Conservation (phyloP, 2,888 invertebrate genomes). For the Drosophila multiciliata region DNA sequence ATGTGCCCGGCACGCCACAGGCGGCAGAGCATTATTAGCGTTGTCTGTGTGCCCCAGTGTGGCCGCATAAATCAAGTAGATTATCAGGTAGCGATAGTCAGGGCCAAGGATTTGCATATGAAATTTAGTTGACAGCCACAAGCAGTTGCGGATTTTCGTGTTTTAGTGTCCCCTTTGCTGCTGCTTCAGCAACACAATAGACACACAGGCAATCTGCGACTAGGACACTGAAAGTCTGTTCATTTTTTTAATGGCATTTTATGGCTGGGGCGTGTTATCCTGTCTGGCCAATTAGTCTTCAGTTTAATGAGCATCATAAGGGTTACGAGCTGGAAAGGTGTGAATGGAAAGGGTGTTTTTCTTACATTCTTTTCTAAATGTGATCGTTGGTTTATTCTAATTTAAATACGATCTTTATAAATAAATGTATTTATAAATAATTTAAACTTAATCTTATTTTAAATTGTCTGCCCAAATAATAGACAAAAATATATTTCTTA, state of each 20-base stretch:
- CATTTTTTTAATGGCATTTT: constrained; percentile 16
- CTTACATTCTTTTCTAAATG: neutral
- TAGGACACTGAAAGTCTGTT: constrained; percentile 8
- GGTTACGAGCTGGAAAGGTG: constrained; percentile 30
- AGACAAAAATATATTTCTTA: neutral
- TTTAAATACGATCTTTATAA: neutral
- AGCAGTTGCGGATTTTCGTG: constrained; percentile 55
- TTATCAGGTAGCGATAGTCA: constrained; percentile 78
- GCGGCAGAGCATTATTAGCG: constrained; percentile 63
- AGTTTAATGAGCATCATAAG: constrained; percentile 38
- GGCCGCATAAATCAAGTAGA: constrained; percentile 74
- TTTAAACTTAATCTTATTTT: neutral
- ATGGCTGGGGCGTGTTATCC: constrained; percentile 32
- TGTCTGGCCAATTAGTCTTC: constrained; percentile 47
- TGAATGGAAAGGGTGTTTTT: constrained; percentile 17
- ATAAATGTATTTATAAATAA: neutral
- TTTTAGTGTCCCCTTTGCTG: constrained; percentile 22
- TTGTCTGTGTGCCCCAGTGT: constrained; percentile 49
- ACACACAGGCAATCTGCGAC: constrained; percentile 6
- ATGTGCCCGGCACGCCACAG: constrained; percentile 61
- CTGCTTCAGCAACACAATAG: constrained; percentile 2
- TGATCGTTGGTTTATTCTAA: neutral
- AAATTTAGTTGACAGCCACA: constrained; percentile 76
- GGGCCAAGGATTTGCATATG: constrained; percentile 75
- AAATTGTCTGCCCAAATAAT: neutral